Conservation (phyloP, 53 echinoderm and acorn worm genomes). For the Apostichopus leukothele region DNA sequence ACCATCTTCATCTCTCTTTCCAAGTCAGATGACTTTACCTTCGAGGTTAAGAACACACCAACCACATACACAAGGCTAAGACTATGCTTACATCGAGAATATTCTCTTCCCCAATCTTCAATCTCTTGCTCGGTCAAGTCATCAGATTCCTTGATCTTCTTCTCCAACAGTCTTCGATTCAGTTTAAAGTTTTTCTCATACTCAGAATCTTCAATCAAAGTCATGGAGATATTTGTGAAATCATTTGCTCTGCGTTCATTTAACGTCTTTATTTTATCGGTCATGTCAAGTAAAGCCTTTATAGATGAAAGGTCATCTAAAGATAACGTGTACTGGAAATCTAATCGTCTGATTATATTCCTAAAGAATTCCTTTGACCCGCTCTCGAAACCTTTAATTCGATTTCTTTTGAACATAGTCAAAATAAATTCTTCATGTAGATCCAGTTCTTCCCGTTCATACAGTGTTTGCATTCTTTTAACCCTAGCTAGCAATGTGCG, state of each 20-base stretch:
- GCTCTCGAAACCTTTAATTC: neutral
- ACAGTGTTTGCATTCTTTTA: neutral
- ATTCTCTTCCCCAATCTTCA: constrained; percentile 58
- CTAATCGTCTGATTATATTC: neutral
- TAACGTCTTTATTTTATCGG: neutral
- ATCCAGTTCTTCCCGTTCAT: neutral
- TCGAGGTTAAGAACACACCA: neutral
- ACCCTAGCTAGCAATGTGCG: neutral
- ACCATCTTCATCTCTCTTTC: constrained; percentile 1
- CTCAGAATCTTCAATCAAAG: neutral
- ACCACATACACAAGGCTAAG: neutral
- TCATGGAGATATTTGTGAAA: neutral
- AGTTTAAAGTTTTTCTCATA: neutral
- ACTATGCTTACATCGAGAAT: constrained; percentile 46
- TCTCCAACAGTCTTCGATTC: neutral
- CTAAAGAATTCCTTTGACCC: neutral
- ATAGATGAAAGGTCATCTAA: neutral
- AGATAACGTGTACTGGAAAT: neutral
- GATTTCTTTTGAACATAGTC: neutral
- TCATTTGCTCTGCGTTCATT: neutral
- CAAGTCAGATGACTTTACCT: neutral
- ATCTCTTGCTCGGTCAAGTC: constrained; percentile 60
- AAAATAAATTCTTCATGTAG: neutral
- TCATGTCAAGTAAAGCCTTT: neutral
- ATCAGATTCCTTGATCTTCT: neutral